A percentile compares a stretch with the other conserved stretches of the same genome.
These are phyloP conservation scores for Eupithecia tripunctaria DNA, from an alignment of 2,888 invertebrate species.

Conservation along the genomic window DNA sequence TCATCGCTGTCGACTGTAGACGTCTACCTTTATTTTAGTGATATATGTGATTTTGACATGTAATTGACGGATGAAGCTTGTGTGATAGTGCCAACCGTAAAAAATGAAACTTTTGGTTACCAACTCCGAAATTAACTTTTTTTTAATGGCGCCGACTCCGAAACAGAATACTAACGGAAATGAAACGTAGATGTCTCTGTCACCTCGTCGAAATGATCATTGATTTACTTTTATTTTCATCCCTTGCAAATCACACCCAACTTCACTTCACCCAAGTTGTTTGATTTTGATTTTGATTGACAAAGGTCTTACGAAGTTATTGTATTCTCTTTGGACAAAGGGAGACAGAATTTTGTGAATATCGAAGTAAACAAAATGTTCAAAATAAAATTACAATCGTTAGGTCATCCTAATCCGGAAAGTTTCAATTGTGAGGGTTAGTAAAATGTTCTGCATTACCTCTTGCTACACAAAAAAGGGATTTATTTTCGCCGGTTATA, in stretches of 20 bases:
- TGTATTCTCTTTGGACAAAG: too few relatives aligned
- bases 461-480: background rate
- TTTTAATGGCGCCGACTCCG: too few relatives aligned
- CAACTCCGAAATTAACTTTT: background rate
- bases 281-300: too few relatives aligned
- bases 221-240: too few relatives aligned
- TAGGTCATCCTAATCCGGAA: constrained; percentile 90
- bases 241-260: too few relatives aligned
- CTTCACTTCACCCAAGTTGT: too few relatives aligned
- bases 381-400: constrained; percentile 89
- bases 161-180: too few relatives aligned
- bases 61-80: background rate
- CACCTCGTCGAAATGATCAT: too few relatives aligned
- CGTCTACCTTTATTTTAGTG: background rate
- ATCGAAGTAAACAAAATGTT: constrained; percentile 84
- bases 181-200: too few relatives aligned
- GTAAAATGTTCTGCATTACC: constrained; percentile 28
- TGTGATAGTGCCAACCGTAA: background rate
- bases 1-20: background rate
- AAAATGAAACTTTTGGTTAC: background rate
- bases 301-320: too few relatives aligned
- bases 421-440: constrained; percentile 89
- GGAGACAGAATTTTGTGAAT: background rate
- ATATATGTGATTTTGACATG: background rate
- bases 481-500: background rate